A percentile compares a stretch with the other conserved stretches of the same genome.
Evolutionary conservation across 2,113 vertebrate species (phyloP).

Genomic region (Nycticebus coucang): DNA sequence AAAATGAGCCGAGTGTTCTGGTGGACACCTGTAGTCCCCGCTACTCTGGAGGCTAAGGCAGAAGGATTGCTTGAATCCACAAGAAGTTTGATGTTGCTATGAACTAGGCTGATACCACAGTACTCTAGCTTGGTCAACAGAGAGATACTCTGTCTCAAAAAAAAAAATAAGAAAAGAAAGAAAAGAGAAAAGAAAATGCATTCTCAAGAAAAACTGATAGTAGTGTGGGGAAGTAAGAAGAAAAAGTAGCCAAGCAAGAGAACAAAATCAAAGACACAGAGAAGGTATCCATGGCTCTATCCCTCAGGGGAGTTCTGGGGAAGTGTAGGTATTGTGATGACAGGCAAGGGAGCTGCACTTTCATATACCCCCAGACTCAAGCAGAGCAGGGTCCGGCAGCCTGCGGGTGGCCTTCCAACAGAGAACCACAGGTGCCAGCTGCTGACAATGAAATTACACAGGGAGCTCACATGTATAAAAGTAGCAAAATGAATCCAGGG

Average conservation of each 20-base stretch:
- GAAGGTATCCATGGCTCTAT: neutral
- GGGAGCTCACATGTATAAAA: neutral
- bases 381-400: neutral
- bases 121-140: no score
- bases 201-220: neutral
- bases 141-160: no score
- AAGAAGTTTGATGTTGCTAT: no score
- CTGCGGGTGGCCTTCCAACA: neutral
- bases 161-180: no score
- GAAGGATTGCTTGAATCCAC: no score
- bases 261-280: neutral
- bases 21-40: no score
- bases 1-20: no score
- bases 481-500: neutral
- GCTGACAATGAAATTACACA: neutral
- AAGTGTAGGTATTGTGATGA: neutral
- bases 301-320: neutral
- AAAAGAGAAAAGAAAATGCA: neutral
- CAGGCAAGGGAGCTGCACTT: neutral
- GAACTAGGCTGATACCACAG: no score
- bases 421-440: neutral
- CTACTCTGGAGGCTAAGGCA: no score
- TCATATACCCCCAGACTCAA: fast-evolving
- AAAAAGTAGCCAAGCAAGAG: neutral
- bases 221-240: no score